Evolutionary conservation across 2,888 invertebrate genomes (phyloP).

Genomic region (Dusona sp.): DNA sequence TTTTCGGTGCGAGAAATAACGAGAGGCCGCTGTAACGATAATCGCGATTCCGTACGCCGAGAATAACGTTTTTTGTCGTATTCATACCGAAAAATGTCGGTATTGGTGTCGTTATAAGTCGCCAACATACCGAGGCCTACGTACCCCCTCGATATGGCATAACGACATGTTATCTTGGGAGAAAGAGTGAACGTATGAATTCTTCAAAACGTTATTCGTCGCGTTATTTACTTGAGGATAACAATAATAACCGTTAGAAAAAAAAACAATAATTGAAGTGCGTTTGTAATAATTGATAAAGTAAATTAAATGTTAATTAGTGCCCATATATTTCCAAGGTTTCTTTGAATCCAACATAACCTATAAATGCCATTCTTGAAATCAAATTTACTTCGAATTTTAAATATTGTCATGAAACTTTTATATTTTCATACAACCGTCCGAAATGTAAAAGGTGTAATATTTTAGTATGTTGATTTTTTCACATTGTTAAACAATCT

Average conservation of each 20-base stretch:
- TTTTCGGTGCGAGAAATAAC: slow-evolving; percentile 36
- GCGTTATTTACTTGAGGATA: not conserved
- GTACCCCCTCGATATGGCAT: slow-evolving; percentile 44
- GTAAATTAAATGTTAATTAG: not conserved
- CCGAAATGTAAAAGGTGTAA: not conserved
- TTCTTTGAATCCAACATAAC: not conserved
- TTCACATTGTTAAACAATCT: not conserved
- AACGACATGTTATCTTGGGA: slow-evolving; percentile 19
- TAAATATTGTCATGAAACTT: not conserved
- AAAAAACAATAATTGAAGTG: not conserved
- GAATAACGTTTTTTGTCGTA: slow-evolving; percentile 6
- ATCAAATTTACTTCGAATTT: not conserved
- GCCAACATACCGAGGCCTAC: slow-evolving; percentile 38
- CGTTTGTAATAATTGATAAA: not conserved
- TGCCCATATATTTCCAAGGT: not conserved
- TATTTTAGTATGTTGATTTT: not conserved
- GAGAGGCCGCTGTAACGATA: slow-evolving; percentile 48
- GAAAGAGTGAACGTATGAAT: not conserved
- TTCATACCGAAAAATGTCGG: slow-evolving; percentile 3
- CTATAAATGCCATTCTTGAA: not conserved
- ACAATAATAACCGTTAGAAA: not conserved
- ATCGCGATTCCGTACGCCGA: slow-evolving; percentile 47
- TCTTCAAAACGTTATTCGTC: not conserved
- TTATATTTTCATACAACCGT: not conserved
- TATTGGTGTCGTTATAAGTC: slow-evolving; percentile 2